Base-by-base conservation (phyloP, 2,888 invertebrate genomes). In the Ecliptopera silaceata region DNA sequence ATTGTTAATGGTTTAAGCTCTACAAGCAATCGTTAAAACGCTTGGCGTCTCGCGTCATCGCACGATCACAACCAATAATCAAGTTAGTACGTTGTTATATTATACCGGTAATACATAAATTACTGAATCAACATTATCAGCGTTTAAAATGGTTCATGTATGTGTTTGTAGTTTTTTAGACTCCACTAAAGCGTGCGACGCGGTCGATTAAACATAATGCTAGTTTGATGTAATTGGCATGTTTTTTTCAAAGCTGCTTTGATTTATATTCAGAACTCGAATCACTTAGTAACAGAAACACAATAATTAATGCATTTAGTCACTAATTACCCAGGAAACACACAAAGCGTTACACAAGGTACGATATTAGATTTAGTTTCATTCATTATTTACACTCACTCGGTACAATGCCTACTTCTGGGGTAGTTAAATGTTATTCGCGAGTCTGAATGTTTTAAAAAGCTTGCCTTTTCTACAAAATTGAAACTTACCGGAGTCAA, bases 401-500 rank as follows among this genome's bases (percentile, higher is more conserved):
- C 32, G 4, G 4, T 8, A 26, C 10, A 26, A 26, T 26, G 6
- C 26, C 10, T 26, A 26, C 26, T 26, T 26, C 26, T 26, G 26
- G 26, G 26, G 26, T 8, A 6, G 26, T 26, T 1, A 22, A 22
- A 5, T 22, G 22, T 22, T 22, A 22, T n/a, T n/a, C 22, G 0
- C 22, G 4, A 22, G 4, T 22, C 34, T n/a, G n/a, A 34, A 34
- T 12, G 34, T 34, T n/a, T n/a, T 34, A 12, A 4, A 34, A 4
- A 34, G 12, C n/a, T 12, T 6, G 2, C 6, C 13, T 38, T 15
- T 6, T 15, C 12, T 4, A 15, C 34, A 10, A 32, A 42, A 12
- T 47, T 20, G 18, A 29, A 12, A 80, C 88, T 87, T 70, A 94
- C 95, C 95, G 86, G 96, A 94, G 89, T 96, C 96, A 90, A 96